Evolutionary conservation across 2,888 invertebrate species (phyloP).

Genomic region (Lithophane socia): DNA sequence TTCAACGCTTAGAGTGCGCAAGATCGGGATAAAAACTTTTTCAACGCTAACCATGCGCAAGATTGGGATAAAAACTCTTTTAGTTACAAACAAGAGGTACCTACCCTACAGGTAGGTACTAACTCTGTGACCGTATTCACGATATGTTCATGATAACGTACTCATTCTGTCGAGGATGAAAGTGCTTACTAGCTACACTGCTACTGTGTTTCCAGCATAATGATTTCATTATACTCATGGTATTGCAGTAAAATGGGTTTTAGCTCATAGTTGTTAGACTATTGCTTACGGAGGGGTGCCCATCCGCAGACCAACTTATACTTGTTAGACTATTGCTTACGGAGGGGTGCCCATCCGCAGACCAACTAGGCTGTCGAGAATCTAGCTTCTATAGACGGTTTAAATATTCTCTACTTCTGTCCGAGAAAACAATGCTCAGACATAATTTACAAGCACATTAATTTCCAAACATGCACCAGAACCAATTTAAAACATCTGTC

Average conservation of each 20-base stretch:
- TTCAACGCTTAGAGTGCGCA: too few relatives aligned
- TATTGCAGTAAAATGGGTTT: neutral
- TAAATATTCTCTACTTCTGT: neutral
- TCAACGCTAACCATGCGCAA: neutral
- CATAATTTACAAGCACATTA: neutral
- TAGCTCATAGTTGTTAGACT: neutral
- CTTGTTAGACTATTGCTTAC: neutral
- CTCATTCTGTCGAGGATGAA: neutral
- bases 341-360: neutral
- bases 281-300: neutral
- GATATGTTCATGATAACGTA: neutral
- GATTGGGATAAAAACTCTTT: conserved; percentile 5
- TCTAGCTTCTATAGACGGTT: neutral
- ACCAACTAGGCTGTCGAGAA: too few relatives aligned
- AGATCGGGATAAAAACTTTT: neutral
- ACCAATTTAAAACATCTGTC: conserved; percentile 16
- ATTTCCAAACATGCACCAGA: neutral
- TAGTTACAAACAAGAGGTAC: neutral
- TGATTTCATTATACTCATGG: neutral
- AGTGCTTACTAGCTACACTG: neutral
- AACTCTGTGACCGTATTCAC: neutral
- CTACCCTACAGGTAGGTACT: neutral
- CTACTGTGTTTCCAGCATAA: neutral
- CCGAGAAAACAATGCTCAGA: neutral
- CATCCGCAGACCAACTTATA: neutral